These are phyloP conservation scores for Tympanuchus pallidicinctus DNA, from an alignment of 2,113 vertebrate genomes.

Conservation along the genomic window DNA sequence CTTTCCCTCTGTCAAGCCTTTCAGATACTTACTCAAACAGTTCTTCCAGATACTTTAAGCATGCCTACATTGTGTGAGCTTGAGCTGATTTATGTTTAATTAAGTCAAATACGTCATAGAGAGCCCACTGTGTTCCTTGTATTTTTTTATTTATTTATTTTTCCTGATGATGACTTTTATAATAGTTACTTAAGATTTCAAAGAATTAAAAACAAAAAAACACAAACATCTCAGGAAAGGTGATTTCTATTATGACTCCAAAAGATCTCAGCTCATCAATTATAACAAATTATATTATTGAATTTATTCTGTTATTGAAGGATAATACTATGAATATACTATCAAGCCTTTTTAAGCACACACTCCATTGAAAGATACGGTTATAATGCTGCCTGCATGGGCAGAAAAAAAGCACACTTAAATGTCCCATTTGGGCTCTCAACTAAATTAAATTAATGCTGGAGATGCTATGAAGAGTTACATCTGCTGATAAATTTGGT, in stretches of 20 bases:
- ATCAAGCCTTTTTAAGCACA: background rate
- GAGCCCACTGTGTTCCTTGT: background rate
- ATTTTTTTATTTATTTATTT: background rate
- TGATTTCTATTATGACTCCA: background rate
- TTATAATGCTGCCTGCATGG: background rate
- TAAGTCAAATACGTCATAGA: background rate
- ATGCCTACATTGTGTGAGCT: background rate
- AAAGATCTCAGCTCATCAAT: background rate
- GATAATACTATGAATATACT: background rate
- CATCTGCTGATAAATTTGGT: background rate
- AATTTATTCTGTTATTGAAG: background rate
- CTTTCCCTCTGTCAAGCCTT: slow-evolving; percentile 41
- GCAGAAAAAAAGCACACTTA: background rate
- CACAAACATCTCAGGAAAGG: background rate
- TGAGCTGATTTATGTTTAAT: slow-evolving; percentile 30
- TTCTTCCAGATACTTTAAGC: slow-evolving; percentile 29
- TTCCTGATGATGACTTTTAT: background rate
- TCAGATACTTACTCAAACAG: slow-evolving; percentile 42
- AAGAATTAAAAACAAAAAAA: background rate
- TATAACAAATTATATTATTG: background rate
- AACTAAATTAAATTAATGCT: background rate
- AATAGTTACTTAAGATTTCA: background rate
- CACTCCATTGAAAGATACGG: background rate
- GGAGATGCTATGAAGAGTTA: background rate
- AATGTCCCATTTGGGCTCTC: background rate